Conservation (phyloP, 1,140 invertebrate species). For the Protaetia brevitarsis region DNA sequence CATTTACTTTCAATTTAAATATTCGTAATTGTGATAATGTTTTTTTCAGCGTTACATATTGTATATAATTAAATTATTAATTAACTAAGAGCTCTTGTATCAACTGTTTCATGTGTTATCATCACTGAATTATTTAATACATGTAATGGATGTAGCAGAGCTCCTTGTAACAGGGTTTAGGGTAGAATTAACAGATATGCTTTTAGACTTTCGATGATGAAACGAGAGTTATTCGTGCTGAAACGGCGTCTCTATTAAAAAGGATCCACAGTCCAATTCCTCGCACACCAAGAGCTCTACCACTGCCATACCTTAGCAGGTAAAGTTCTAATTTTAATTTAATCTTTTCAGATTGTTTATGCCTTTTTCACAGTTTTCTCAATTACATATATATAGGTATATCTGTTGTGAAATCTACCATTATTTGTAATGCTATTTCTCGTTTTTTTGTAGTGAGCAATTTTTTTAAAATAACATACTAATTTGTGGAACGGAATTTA, state of each 20-base stretch:
- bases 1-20: too few species aligned
- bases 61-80: background rate
- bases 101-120: background rate
- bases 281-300: slow-evolving; percentile 58
- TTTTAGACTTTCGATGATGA: slow-evolving; percentile 76
- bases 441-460: too few species aligned
- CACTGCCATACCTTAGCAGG: slow-evolving; percentile 43
- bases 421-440: too few species aligned
- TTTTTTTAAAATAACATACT: too few species aligned
- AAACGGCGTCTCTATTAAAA: slow-evolving; percentile 68
- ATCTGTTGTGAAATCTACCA: too few species aligned
- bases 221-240: slow-evolving; percentile 70
- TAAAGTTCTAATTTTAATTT: slow-evolving; percentile 28
- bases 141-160: background rate
- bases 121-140: too few species aligned
- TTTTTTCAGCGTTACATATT: too few species aligned
- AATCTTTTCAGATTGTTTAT: background rate
- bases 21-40: too few species aligned
- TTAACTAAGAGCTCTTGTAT: background rate
- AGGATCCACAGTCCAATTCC: slow-evolving; percentile 70
- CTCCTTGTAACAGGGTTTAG: background rate
- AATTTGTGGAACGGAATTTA: too few species aligned
- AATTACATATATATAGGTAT: too few species aligned
- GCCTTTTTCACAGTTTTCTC: background rate
- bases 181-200: background rate